A percentile compares a stretch with the other conserved stretches of the same genome.
phyloP scores from a whole-genome alignment of 2,797 vertebrate species.

The Phoebastria nigripes region DNA sequence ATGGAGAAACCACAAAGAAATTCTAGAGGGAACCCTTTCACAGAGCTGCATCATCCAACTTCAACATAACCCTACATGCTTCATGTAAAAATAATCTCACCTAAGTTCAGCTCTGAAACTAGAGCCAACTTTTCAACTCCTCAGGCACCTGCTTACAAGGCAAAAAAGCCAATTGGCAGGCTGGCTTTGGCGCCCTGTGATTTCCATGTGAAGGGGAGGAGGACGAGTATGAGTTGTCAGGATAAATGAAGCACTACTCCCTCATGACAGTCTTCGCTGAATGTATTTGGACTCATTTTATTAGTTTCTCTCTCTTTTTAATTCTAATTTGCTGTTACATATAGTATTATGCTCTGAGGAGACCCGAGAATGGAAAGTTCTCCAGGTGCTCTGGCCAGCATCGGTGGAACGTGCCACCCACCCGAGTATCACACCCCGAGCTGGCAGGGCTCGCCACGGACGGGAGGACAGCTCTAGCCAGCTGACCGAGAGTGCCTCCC shows the following conservation, averaged over 20 bases:
- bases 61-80: not conserved
- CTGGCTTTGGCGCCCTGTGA: not conserved
- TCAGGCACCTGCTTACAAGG: not conserved
- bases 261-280: not conserved
- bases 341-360: not conserved
- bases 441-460: not conserved
- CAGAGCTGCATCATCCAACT: not conserved
- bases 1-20: not conserved
- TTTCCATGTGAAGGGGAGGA: not conserved
- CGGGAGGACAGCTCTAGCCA: not conserved
- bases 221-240: not conserved
- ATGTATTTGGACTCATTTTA: not conserved
- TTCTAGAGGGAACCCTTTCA: not conserved
- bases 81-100: not conserved
- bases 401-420: not conserved
- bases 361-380: not conserved
- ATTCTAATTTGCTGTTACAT: not conserved
- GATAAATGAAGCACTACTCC: not conserved
- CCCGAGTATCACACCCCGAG: rapidly evolving
- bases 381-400: not conserved
- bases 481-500: not conserved
- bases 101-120: not conserved
- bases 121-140: not conserved
- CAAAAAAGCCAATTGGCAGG: not conserved
- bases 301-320: not conserved